phyloP scores from a whole-genome alignment of 2,797 vertebrate species.

The Monodelphis domestica region DNA sequence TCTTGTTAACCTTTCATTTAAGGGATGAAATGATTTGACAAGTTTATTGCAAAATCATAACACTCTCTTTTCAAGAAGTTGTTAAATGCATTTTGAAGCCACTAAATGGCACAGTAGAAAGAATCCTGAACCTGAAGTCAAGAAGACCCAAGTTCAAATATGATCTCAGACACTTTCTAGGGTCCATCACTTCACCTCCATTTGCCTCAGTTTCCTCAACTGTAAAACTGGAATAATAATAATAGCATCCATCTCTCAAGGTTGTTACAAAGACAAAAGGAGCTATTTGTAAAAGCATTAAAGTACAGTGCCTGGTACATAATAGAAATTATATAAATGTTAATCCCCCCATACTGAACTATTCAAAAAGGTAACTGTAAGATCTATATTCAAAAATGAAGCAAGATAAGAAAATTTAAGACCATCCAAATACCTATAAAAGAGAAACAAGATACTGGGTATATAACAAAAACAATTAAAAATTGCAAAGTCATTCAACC shows the following conservation, averaged over 20 bases:
- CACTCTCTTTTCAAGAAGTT: conserved; percentile 16
- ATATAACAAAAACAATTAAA: neutral
- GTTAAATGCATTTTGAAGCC: neutral
- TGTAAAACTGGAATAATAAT: neutral
- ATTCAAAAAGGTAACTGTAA: neutral
- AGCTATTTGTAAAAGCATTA: neutral
- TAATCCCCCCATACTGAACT: neutral
- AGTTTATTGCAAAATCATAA: conserved; percentile 43
- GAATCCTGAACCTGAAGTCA: neutral
- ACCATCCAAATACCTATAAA: neutral
- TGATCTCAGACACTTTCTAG: neutral
- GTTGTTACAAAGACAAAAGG: neutral
- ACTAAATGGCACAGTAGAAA: neutral
- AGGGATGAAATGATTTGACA: conserved; percentile 34
- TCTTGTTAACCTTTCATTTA: neutral
- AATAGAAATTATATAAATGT: neutral
- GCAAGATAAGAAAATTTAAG: neutral
- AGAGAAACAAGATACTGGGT: neutral
- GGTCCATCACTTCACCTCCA: neutral
- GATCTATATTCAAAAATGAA: neutral
- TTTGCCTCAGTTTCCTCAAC: neutral
- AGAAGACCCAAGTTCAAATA: neutral
- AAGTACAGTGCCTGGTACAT: neutral
- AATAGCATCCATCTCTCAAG: neutral
- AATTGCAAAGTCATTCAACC: neutral